Conservation (phyloP, 2,113 vertebrate genomes). For the Dasypus novemcinctus region DNA sequence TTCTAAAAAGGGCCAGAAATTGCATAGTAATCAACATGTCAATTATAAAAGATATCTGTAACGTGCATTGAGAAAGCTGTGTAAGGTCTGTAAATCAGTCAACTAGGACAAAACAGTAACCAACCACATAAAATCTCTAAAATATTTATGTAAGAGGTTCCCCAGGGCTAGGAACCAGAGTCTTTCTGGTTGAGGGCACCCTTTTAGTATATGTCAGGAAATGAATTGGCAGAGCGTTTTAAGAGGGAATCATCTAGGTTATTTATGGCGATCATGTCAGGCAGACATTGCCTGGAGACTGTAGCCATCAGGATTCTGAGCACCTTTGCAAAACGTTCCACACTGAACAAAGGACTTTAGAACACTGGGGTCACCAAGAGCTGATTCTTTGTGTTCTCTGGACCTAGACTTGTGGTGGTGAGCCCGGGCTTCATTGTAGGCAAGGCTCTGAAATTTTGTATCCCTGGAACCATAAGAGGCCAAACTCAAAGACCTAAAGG, state of each 20-base stretch:
- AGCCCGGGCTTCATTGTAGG: neutral
- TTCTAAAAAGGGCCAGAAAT: neutral
- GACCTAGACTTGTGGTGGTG: too few relatives aligned
- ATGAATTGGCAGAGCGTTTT: neutral
- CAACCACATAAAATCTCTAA: neutral
- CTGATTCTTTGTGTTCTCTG: neutral
- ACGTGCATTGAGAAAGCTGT: neutral
- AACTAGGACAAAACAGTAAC: neutral
- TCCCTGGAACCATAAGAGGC: neutral
- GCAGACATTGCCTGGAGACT: neutral
- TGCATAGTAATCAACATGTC: neutral
- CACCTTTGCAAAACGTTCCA: neutral
- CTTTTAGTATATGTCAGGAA: rapidly evolving
- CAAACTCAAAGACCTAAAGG: neutral
- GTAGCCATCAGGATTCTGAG: neutral
- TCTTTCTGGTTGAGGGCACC: too few relatives aligned
- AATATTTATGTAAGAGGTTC: neutral
- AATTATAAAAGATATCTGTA: neutral
- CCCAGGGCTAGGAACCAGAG: neutral
- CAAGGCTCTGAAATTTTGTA: neutral
- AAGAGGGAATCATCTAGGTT: neutral
- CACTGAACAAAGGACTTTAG: neutral
- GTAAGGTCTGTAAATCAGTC: neutral
- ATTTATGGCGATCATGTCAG: rapidly evolving
- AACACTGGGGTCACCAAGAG: neutral